Conservation (phyloP, 2,888 invertebrate genomes). For the Cheilosia pagana region DNA sequence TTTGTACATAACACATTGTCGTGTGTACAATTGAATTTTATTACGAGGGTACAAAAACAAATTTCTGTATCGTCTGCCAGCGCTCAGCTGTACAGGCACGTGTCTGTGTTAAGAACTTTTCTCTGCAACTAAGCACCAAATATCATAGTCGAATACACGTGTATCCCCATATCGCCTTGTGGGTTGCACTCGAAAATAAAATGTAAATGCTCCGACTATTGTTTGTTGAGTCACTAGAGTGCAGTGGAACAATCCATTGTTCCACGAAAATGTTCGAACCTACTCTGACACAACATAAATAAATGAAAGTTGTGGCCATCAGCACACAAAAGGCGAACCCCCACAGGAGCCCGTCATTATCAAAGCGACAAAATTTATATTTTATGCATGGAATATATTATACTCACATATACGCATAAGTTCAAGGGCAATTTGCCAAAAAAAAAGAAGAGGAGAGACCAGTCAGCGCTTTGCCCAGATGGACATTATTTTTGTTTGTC, state of each 20-base stretch:
- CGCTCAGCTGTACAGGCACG: conserved; percentile 32
- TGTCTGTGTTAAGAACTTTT: conserved; percentile 30
- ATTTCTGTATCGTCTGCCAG: conserved; percentile 11
- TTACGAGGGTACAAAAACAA: conserved; percentile 6
- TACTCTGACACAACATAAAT: background rate
- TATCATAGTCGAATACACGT: conserved; percentile 19
- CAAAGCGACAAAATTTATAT: background rate
- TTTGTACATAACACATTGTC: background rate
- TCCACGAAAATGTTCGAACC: background rate
- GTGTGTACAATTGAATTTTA: conserved; percentile 8
- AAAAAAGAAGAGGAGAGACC: background rate
- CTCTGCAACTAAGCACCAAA: conserved; percentile 1
- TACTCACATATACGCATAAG: background rate
- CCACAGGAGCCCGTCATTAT: background rate
- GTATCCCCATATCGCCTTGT: background rate
- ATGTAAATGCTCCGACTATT: background rate
- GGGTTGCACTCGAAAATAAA: background rate
- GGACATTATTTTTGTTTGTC: conserved; percentile 31
- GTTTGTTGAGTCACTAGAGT: conserved; percentile 9
- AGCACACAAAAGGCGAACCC: background rate
- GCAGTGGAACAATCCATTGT: background rate
- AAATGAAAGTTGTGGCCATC: background rate
- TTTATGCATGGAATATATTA: conserved; percentile 8
- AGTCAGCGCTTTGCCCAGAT: conserved; percentile 28
- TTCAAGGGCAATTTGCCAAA: conserved; percentile 54